Base-by-base conservation (phyloP, 2,797 vertebrate species). In the Eulemur coronatus region DNA sequence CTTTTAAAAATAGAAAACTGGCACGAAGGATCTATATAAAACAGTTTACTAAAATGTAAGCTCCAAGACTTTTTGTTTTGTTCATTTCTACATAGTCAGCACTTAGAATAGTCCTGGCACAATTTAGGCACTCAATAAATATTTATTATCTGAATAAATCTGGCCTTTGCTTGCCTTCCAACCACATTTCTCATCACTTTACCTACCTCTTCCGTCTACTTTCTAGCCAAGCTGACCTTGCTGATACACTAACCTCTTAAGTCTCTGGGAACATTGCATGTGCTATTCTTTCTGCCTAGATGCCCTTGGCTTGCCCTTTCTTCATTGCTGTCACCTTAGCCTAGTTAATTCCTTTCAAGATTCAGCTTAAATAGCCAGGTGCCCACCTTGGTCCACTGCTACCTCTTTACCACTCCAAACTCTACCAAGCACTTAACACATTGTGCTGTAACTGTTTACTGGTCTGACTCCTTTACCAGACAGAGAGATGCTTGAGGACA, bases 21-120 rank as follows among this genome's bases (percentile, higher is more conserved):
- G 46, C 85, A 95, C 50, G 61, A 30, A 75, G n/a, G 52, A 46
- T 26, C 41, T 46, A 82, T 65, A 93, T 24, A 93, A 94, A 88
- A 96, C 28, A 84, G 92, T 76, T 87, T 52, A 81, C 59, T 92
- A 90, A 96, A 92, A 93, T 50, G 4, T 89, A 95, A 92, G 48
- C 9, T 46, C 80, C 20, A 91, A 78, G 67, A 76, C 26, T 72
- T 69, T 70, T 69, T 70, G 4, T 90, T n/a, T 88, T 88, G 41
- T 70, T 85, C 7, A 84, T 95, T 93, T 90, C 75, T 92, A 43
- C 70, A 59, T 9, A 28, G 12, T 79, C 17, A 82, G 57, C 50
- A 81, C 28, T 94, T 86, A 86, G 73, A 97, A 91, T 38, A 95
- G 0, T 88, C 41, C 18, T 38, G 48, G 50, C 50, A 52, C 50